These are phyloP conservation scores for Macrostomum cliftonense DNA, from an alignment of 2,888 invertebrate species.

Conservation along the genomic window DNA sequence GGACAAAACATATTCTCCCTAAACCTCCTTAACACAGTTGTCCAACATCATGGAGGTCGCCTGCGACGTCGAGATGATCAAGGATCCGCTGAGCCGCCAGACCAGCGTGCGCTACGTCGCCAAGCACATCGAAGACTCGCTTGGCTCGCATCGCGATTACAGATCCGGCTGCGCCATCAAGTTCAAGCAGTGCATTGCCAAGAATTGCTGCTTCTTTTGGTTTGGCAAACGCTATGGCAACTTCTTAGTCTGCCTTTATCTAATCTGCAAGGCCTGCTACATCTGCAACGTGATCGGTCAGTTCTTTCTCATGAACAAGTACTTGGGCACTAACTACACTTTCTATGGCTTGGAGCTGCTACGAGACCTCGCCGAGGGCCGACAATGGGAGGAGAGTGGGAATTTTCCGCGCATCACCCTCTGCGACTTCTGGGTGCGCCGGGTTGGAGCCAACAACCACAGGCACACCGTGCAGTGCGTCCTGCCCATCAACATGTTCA, in stretches of 20 bases:
- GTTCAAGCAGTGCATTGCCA: too few species aligned
- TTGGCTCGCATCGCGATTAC: conserved; percentile 30
- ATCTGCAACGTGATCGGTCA: conserved; percentile 25
- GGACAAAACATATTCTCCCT: too few species aligned
- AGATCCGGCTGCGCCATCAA: conserved; percentile 25
- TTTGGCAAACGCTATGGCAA: too few species aligned
- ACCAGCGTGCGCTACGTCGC: conserved; percentile 38
- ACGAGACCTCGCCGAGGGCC: conserved; percentile 20
- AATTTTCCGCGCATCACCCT: conserved; percentile 32
- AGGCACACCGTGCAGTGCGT: conserved; percentile 38
- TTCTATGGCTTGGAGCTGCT: conserved; percentile 30
- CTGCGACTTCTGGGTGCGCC: conserved; percentile 36
- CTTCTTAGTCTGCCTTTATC: too few species aligned
- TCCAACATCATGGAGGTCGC: conserved; percentile 38
- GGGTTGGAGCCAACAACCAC: conserved; percentile 38
- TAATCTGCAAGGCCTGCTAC: conserved; percentile 22
- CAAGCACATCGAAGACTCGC: conserved; percentile 39
- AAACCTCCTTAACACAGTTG: conserved; percentile 20
- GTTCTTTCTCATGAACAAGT: conserved; percentile 30
- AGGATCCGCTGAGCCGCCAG: conserved; percentile 30
- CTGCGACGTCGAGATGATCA: conserved; percentile 37
- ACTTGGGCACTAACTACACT: conserved; percentile 26
- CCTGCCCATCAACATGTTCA: conserved; percentile 23
- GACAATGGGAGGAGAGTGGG: conserved; percentile 27
- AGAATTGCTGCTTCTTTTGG: too few species aligned